phyloP scores from a whole-genome alignment of 2,797 vertebrate genomes.

The Eupleurogrammus muticus region DNA sequence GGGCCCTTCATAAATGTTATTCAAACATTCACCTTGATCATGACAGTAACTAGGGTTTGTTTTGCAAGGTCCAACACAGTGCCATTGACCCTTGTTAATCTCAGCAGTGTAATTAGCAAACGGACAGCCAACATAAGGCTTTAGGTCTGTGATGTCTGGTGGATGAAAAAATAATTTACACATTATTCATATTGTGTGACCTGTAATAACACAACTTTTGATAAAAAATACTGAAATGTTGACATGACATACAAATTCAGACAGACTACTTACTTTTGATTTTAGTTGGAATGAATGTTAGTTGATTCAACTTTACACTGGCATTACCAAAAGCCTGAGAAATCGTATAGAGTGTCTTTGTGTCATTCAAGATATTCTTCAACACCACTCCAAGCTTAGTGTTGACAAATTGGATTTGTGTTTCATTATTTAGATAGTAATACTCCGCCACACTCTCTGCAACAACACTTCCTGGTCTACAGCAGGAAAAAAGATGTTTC shows the following conservation, averaged over 20 bases:
- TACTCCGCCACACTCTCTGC: constrained; percentile 68
- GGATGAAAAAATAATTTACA: too few relatives aligned
- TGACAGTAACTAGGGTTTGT: constrained; percentile 67
- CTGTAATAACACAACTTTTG: too few relatives aligned
- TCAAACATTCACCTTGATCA: constrained; percentile 71
- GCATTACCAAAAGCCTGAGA: constrained; percentile 59
- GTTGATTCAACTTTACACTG: constrained; percentile 16
- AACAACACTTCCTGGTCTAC: constrained; percentile 68
- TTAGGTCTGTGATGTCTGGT: constrained; percentile 68
- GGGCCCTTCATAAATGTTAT: constrained; percentile 56
- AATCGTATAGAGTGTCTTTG: constrained; percentile 55
- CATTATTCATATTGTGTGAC: background rate
- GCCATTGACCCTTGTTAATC: constrained; percentile 61
- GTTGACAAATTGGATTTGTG: constrained; percentile 78
- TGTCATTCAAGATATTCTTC: constrained; percentile 54
- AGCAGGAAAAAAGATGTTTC: constrained; percentile 3
- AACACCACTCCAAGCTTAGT: constrained; percentile 47
- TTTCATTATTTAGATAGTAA: constrained; percentile 73
- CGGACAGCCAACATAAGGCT: constrained; percentile 62
- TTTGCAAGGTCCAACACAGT: constrained; percentile 73
- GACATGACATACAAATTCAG: background rate
- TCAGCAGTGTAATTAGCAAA: constrained; percentile 67
- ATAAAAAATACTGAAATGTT: background rate
- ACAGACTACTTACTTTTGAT: constrained; percentile 69
- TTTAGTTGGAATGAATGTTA: constrained; percentile 35